phyloP scores from a whole-genome alignment of 2,888 invertebrate species.

The Nephrotoma flavescens region DNA sequence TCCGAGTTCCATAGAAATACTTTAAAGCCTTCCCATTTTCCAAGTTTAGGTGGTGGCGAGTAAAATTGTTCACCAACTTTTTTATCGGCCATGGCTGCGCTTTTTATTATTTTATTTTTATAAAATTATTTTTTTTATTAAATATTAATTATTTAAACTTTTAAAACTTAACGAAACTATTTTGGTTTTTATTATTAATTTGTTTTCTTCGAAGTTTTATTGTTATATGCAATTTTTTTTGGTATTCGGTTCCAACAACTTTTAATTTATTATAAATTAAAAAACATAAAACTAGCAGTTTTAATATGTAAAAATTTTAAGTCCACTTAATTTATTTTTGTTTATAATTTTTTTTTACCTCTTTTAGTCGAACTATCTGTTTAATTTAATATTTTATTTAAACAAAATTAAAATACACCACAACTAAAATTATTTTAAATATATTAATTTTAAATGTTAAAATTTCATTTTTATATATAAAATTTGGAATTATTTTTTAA shows the following conservation, averaged over 20 bases:
- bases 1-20: conserved; percentile 85
- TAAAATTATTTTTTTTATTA: conserved; percentile 9
- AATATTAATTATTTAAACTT: conserved; percentile 6
- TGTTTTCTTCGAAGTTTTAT: conserved; percentile 12
- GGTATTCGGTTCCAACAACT: conserved; percentile 3
- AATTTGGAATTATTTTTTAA: not conserved
- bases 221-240: conserved; percentile 14
- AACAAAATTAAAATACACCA: not conserved
- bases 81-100: conserved; percentile 54
- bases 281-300: not conserved
- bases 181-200: conserved; percentile 10
- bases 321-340: not conserved
- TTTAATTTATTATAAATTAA: not conserved
- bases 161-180: not conserved
- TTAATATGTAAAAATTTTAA: not conserved
- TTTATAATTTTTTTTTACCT: not conserved
- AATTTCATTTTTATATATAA: not conserved
- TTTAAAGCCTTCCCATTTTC: conserved; percentile 73
- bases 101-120: conserved; percentile 14
- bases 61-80: conserved; percentile 63
- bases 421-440: not conserved
- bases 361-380: not conserved
- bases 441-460: not conserved
- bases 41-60: conserved; percentile 63
- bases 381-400: not conserved